These are phyloP conservation scores for Tetragonula clypearis DNA, from an alignment of 1,140 invertebrate genomes.

Conservation along the genomic window DNA sequence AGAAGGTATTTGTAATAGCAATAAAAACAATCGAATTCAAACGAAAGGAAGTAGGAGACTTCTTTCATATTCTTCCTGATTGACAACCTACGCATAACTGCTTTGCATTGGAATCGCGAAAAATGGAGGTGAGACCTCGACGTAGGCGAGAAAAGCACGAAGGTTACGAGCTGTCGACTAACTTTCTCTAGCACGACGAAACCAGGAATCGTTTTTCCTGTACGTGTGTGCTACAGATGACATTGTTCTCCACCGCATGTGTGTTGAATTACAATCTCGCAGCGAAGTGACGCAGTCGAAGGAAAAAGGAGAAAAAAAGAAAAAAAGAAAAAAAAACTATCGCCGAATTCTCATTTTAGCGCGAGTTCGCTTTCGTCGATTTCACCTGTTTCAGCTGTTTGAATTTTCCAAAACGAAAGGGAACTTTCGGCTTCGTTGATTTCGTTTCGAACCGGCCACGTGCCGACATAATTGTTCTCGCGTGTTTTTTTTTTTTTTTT, in stretches of 20 bases:
- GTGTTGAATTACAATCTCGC: conserved; percentile 9
- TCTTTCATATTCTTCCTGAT: conserved; percentile 1
- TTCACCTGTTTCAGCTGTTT: not conserved
- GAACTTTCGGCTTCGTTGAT: not conserved
- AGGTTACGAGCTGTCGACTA: conserved; percentile 23
- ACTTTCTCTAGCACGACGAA: conserved; percentile 40
- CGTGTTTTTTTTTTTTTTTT: too few relatives aligned
- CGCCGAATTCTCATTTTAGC: not conserved
- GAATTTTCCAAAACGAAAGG: not conserved
- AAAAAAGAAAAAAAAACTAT: not conserved
- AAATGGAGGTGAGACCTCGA: conserved; percentile 29
- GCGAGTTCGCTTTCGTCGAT: not conserved
- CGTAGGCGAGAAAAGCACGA: conserved; percentile 27
- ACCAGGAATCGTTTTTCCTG: conserved; percentile 8
- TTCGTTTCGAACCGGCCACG: not conserved
- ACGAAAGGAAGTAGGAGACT: not conserved
- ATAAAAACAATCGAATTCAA: not conserved
- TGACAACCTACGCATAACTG: not conserved
- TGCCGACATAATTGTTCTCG: not conserved
- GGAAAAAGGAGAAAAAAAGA: not conserved
- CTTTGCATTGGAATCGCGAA: not conserved
- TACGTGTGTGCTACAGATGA: not conserved
- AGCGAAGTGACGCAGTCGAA: not conserved
- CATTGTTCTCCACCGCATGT: not conserved
- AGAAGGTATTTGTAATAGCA: not conserved